Percentiles rank a stretch among this genome's conserved stretches.
Conservation (phyloP, 2,797 vertebrate genomes). For the Leptoclinus maculatus region DNA sequence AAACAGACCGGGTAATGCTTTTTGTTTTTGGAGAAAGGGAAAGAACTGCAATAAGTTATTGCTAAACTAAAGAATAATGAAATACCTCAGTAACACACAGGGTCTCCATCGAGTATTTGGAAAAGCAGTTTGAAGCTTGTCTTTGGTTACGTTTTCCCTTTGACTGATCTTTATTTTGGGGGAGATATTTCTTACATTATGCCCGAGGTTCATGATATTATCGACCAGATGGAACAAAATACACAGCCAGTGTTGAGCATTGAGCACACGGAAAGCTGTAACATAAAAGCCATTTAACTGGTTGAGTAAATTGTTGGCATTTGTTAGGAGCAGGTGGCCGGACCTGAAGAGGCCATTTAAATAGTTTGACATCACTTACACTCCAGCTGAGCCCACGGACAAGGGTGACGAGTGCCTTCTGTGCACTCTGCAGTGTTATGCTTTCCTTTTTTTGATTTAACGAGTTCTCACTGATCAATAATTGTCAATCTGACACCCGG, state of each 20-base stretch:
- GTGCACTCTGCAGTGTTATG: not conserved
- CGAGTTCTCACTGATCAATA: constrained; percentile 1
- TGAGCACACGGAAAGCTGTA: not conserved
- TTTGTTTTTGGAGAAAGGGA: not conserved
- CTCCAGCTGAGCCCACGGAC: not conserved
- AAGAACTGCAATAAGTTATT: not conserved
- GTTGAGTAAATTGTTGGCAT: not conserved
- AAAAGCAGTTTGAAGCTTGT: constrained; percentile 2
- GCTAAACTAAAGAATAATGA: not conserved
- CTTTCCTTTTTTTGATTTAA: not conserved
- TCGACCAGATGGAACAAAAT: not conserved
- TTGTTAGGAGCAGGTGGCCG: constrained; percentile 9
- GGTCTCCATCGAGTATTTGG: not conserved
- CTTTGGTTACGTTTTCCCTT: not conserved
- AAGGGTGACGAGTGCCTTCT: not conserved
- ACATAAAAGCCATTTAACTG: not conserved
- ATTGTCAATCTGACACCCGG: not conserved
- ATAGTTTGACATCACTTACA: not conserved
- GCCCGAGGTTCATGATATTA: not conserved
- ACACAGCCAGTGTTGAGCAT: not conserved
- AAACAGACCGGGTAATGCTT: not conserved
- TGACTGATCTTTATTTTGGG: constrained; percentile 25
- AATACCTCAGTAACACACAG: constrained; percentile 46
- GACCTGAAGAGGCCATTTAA: constrained; percentile 8
- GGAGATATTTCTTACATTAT: not conserved